A percentile compares a stretch with the other conserved stretches of the same genome.
These are phyloP conservation scores for Trissolcus brochymenae DNA, from an alignment of 2,888 invertebrate species.

Conservation along the genomic window DNA sequence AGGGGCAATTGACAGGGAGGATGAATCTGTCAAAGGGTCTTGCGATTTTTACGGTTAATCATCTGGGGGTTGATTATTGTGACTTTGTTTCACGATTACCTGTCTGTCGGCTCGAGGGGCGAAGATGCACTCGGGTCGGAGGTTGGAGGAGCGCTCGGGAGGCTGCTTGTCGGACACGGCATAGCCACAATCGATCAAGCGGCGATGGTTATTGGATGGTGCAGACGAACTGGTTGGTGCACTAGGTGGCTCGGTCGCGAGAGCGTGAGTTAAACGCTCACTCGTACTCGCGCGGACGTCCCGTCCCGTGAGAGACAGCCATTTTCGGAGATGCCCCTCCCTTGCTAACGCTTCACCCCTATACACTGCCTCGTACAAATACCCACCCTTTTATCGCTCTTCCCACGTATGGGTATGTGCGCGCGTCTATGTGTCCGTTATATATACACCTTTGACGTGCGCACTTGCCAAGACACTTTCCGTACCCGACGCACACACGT, in stretches of 20 bases:
- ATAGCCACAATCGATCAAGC: conserved; percentile 47
- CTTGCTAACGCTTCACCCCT: conserved; percentile 68
- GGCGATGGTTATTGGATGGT: conserved; percentile 56
- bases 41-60: neutral
- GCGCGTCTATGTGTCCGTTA: conserved; percentile 36
- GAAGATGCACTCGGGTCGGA: conserved; percentile 45
- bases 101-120: conserved; percentile 46
- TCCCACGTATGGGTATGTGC: conserved; percentile 45
- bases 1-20: too few relatives aligned
- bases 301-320: conserved; percentile 73
- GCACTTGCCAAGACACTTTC: conserved; percentile 52
- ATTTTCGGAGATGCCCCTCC: conserved; percentile 75
- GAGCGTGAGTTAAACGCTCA: conserved; percentile 56
- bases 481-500: conserved; percentile 39
- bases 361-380: conserved; percentile 58
- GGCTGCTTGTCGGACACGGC: conserved; percentile 38
- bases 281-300: conserved; percentile 66
- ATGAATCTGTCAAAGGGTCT: neutral
- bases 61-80: neutral
- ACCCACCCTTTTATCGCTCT: conserved; percentile 57
- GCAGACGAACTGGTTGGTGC: conserved; percentile 4
- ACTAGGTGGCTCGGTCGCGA: conserved; percentile 61
- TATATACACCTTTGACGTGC: conserved; percentile 53
- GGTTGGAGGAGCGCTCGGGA: conserved; percentile 39
- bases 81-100: conserved; percentile 21